Evolutionary conservation across 2,888 invertebrate genomes (phyloP).

Genomic region (Tetragonula carbonaria): DNA sequence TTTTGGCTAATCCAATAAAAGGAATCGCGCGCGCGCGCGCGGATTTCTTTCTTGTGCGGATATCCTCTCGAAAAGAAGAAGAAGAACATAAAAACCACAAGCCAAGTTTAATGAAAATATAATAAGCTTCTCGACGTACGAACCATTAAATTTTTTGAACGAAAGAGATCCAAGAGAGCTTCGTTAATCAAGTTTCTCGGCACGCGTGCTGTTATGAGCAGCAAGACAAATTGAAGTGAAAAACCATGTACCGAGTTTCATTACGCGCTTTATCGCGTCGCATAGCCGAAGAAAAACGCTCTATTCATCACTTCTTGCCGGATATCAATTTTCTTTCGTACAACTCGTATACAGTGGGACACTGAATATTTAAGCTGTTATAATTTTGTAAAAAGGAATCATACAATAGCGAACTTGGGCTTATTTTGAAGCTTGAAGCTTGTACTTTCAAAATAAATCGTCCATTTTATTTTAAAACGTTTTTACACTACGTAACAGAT

Average conservation of each 20-base stretch:
- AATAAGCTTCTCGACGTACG: conserved; percentile 16
- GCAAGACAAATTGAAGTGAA: conserved; percentile 25
- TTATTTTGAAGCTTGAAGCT: too few species aligned
- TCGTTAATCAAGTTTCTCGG: conserved; percentile 16
- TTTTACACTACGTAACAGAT: too few species aligned
- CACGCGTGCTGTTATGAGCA: conserved; percentile 11
- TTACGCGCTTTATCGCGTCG: conserved; percentile 2
- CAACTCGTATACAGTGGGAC: neutral
- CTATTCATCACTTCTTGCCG: neutral
- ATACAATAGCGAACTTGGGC: too few species aligned
- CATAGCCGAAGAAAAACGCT: neutral
- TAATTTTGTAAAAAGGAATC: too few species aligned
- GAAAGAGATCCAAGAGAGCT: neutral
- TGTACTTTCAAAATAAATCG: too few species aligned
- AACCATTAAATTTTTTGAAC: conserved; percentile 12
- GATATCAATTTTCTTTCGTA: conserved; percentile 12
- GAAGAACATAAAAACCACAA: neutral
- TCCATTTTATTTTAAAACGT: too few species aligned
- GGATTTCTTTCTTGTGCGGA: neutral
- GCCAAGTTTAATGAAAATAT: conserved; percentile 16
- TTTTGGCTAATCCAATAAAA: neutral
- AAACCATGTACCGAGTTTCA: neutral
- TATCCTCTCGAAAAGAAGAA: neutral
- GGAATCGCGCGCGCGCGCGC: neutral
- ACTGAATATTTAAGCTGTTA: too few species aligned